phyloP scores from a whole-genome alignment of 2,888 invertebrate genomes.

The Cantharis rustica region DNA sequence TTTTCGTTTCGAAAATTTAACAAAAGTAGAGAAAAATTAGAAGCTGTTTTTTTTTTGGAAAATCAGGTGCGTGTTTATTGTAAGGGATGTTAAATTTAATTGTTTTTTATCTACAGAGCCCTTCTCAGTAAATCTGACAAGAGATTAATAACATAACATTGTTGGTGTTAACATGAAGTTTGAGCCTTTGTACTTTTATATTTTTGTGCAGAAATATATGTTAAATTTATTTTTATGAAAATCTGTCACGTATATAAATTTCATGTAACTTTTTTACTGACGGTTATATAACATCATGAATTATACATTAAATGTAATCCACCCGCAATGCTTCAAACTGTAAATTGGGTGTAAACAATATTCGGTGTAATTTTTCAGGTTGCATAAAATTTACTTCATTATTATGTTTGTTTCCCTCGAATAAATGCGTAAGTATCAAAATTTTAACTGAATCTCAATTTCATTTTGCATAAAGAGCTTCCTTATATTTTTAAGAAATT shows the following conservation, averaged over 20 bases:
- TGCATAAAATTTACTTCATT: background rate
- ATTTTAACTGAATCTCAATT: background rate
- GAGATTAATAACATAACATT: constrained; percentile 10
- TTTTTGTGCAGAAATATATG: background rate
- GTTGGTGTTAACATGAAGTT: constrained; percentile 5
- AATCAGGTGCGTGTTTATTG: background rate
- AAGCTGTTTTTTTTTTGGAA: background rate
- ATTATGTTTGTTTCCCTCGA: too few species aligned
- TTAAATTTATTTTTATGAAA: background rate
- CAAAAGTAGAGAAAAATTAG: background rate
- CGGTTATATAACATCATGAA: background rate
- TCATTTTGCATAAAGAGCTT: background rate
- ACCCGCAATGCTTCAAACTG: background rate
- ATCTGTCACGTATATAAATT: background rate
- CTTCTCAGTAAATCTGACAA: constrained; percentile 9
- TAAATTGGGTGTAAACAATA: background rate
- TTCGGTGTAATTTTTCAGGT: background rate
- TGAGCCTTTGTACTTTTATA: background rate
- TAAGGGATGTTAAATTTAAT: too few species aligned
- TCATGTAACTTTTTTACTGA: background rate
- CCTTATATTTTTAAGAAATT: background rate
- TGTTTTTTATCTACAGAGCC: background rate
- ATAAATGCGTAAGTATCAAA: too few species aligned
- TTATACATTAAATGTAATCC: background rate
- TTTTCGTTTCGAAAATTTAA: background rate